Conservation (phyloP, 2,888 invertebrate genomes). For the Theretra japonica region DNA sequence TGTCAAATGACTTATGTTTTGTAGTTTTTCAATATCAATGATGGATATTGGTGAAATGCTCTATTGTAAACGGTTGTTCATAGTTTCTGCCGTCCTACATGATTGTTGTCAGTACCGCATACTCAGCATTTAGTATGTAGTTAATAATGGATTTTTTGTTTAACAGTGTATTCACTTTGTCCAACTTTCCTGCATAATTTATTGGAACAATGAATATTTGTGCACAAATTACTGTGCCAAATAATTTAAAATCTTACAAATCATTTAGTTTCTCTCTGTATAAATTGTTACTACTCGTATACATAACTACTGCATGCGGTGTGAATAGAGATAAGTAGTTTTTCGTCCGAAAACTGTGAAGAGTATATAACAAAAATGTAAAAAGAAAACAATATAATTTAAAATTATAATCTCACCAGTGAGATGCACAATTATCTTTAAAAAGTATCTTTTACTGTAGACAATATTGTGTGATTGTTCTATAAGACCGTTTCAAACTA, state of each 20-base stretch:
- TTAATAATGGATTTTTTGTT: neutral
- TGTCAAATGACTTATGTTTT: neutral
- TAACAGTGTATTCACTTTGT: neutral
- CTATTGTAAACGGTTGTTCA: conserved; percentile 55
- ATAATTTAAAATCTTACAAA: neutral
- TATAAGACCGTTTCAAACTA: neutral
- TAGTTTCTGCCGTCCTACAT: conserved; percentile 58
- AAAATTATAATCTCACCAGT: neutral
- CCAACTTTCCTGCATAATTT: neutral
- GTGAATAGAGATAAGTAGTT: neutral
- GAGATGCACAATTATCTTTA: conserved; percentile 1
- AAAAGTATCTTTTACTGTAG: neutral
- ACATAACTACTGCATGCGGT: neutral
- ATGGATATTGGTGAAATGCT: conserved; percentile 32
- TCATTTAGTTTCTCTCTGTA: neutral
- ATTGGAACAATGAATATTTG: neutral
- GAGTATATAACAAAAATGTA: neutral
- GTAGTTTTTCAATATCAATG: neutral
- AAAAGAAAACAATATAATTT: neutral
- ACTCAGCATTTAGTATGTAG: neutral
- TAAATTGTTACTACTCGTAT: neutral
- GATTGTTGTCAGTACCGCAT: conserved; percentile 29
- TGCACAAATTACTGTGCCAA: conserved; percentile 14
- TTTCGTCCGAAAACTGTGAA: conserved; percentile 14
- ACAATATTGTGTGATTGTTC: no score